Conservation (phyloP, 92 coral and sea anemone species). For the Umimayanthus chanpuru region DNA sequence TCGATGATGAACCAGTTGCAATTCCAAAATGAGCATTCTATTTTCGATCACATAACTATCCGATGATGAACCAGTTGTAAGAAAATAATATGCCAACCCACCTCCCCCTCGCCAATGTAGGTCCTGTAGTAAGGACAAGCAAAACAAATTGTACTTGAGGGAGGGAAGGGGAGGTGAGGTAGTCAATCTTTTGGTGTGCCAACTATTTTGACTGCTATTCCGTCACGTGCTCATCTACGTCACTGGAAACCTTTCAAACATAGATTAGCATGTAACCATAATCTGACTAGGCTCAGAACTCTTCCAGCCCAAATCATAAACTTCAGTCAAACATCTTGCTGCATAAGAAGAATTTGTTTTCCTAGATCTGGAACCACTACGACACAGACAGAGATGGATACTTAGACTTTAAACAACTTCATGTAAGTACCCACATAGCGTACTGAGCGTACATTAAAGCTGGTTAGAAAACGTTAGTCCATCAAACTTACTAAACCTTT, state of each 20-base stretch:
- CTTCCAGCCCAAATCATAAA: neutral
- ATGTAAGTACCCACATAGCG: conserved; percentile 29
- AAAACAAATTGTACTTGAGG: too few relatives aligned
- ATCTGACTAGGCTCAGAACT: neutral
- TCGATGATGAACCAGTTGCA: too few relatives aligned
- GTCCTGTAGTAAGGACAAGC: too few relatives aligned
- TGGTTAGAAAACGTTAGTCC: neutral
- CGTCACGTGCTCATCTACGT: too few relatives aligned
- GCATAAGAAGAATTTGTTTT: neutral
- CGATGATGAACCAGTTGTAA: too few relatives aligned
- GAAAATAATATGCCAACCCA: too few relatives aligned
- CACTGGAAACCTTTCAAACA: too few relatives aligned
- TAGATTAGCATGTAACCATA: too few relatives aligned
- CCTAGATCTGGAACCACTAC: conserved; percentile 41
- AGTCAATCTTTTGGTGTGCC: too few relatives aligned
- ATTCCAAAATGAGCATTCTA: neutral
- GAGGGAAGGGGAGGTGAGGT: too few relatives aligned
- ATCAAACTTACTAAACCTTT: neutral
- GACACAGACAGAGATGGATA: conserved; percentile 42
- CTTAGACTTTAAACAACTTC: conserved; percentile 28
- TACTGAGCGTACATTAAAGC: neutral
- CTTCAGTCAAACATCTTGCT: neutral
- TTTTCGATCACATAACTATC: neutral
- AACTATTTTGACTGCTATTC: too few relatives aligned
- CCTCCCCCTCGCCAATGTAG: too few relatives aligned